phyloP scores from a whole-genome alignment of 2,888 invertebrate species.

The Lasiommata megera region DNA sequence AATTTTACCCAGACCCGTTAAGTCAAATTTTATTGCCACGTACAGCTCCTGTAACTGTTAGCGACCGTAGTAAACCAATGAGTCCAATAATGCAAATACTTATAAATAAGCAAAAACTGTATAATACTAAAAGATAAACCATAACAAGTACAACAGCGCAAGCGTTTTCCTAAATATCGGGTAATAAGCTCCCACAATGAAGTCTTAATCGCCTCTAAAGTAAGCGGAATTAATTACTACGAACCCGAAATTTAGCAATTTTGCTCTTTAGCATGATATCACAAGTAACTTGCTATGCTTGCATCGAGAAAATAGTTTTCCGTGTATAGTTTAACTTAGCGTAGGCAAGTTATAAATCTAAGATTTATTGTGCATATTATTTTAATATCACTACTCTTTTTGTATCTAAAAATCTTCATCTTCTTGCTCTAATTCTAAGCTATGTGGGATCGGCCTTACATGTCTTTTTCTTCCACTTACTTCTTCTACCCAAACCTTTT shows the following conservation, averaged over 20 bases:
- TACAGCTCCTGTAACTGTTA: no score
- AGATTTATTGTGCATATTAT: no score
- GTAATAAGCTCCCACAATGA: conserved; percentile 4
- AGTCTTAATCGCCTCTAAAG: conserved; percentile 4
- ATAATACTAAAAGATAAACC: background rate
- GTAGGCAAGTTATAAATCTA: background rate
- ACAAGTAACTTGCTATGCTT: conserved; percentile 8
- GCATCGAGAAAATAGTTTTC: conserved; percentile 6
- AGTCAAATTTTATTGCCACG: no score
- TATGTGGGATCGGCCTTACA: no score
- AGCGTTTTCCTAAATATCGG: background rate
- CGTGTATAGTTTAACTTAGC: background rate
- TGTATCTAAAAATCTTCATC: no score
- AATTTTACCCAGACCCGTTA: no score
- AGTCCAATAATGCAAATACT: background rate
- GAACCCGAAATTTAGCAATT: conserved; percentile 4
- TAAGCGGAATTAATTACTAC: conserved; percentile 6
- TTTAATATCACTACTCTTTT: no score
- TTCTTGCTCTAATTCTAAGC: no score
- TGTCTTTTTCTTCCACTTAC: no score
- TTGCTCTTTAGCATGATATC: conserved; percentile 10
- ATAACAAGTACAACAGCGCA: background rate
- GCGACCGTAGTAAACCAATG: no score
- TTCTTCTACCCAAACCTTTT: no score
- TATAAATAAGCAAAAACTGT: background rate